Base-by-base conservation (phyloP, 1,140 invertebrate species). In the Eueides isabella region DNA sequence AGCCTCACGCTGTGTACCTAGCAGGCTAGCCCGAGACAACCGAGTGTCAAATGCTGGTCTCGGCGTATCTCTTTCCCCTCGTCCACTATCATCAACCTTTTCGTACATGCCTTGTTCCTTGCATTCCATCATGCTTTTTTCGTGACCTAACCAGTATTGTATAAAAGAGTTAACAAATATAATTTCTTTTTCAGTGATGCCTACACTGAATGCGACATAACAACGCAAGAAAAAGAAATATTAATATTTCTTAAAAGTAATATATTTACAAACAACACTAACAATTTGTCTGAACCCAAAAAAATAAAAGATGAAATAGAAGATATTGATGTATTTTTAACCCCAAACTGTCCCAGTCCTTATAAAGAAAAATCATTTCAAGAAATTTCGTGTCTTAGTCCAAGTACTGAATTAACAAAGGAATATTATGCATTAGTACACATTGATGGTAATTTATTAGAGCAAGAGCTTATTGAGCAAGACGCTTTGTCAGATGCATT, bases 351-450 rank as follows among this genome's bases (percentile, higher is more conserved):
- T 75, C 67, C 82, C 68, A 90, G 83, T 77, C 87, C 88, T 30
- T 86, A 83, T 72, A 61, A 78, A 72, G 85, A 92, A 70, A 85
- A 82, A 63, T 74, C 74, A 75, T 62, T 80, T 69, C 81, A 83
- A 61, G 84, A 85, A 80, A 81, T 76, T 78, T 78, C 83, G 68
- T 84, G 78, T 67, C 79, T 85, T 71, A 92, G 88, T 81, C 88
- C 89, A 28, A 91, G 85, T 67, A 88, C 85, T 33, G 89, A 92
- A 73, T 70, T 90, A 62, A 88, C 81, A 64, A 89, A 83, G 81
- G 87, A 92, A 75, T 90, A 91, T 65, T 90, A 91, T 81, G 85
- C 89, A n/a, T 75, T 90, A 68, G 89, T 92, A n/a, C 89, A 90
- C n/a, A 87, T 91, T 77, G 88, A 90, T 23, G 81, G 82, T n/a